Base-by-base conservation (phyloP, 2,888 invertebrate genomes). In the Papilio demoleus region DNA sequence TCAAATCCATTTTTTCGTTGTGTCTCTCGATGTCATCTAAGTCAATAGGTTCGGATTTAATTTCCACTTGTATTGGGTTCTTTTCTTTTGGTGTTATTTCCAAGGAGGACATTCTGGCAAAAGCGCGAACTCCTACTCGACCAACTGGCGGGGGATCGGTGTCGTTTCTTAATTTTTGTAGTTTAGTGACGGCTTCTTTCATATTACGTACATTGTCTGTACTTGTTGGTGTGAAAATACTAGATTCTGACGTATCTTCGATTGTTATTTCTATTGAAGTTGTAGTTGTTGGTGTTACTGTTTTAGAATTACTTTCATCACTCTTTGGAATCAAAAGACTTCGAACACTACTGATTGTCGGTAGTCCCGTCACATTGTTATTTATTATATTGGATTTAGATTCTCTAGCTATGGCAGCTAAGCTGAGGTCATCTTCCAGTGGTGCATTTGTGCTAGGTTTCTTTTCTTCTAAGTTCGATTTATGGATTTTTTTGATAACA, bases 41-140 rank as follows among this genome's bases (percentile, higher is more conserved):
- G 17, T 93, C 93, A 11, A 90, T 81, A 0, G 92, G 91, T 67
- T 93, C 92, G 0, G 87, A 75, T 74, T 93, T 93, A 17, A 92
- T 86, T 74, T 92, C 91, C 0, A 92, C 83, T 71, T 85, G 80
- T 1, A 88, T 80, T 12, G 19, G 59, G 17, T 73, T 70, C 17
- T 65, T 72, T 14, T 50, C 56, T 22, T 73, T 74, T 6, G 74
- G 68, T 67, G 65, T 38, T 58, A 72, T 68, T 11, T 77, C 73
- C 0, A 86, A 83, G 63, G 91, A 88, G 62, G 85, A 82, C 77
- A 92, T 90, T 2, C 92, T 81, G 0, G 92, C 92, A 71, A 92
- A 92, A 0, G 92, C 86, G 14, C 90, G 76, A 0, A 92, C 92
- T 0, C 92, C 92, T 0, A 92, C 90, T 14, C 84, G 77, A 0